Conservation (phyloP, 2,888 invertebrate genomes). For the Eupithecia tripunctaria region DNA sequence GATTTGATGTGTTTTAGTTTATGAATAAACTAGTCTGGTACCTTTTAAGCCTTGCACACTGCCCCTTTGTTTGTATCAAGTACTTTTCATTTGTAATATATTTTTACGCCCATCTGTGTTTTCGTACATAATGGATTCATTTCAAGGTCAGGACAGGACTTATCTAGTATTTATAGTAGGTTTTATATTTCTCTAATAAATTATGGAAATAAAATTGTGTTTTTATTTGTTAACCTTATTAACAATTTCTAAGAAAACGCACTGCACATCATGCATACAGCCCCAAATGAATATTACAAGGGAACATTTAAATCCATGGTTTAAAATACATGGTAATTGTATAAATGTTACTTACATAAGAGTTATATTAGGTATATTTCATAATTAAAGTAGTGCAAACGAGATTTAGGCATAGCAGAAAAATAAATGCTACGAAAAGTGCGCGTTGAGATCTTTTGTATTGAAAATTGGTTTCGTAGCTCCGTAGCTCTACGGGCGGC, state of each 20-base stretch:
- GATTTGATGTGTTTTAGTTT: not conserved
- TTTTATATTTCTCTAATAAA: not conserved
- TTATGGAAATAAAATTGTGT: not conserved
- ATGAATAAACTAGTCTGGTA: not conserved
- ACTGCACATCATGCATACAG: not conserved
- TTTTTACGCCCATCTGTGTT: not conserved
- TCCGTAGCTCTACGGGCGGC: not conserved
- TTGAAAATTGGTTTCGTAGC: not conserved
- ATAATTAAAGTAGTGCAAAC: not conserved
- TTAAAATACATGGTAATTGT: not conserved
- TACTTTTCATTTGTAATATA: not conserved
- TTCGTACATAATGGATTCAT: not conserved
- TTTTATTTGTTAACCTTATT: not conserved
- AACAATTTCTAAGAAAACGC: not conserved
- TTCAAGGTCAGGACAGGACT: not conserved
- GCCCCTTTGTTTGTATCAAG: no score
- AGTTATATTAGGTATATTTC: no score
- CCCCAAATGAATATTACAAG: not conserved
- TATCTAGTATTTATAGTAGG: conserved; percentile 4
- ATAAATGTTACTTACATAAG: not conserved
- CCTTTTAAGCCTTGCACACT: not conserved
- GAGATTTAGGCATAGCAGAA: not conserved
- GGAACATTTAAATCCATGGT: not conserved
- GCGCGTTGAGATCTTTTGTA: conserved; percentile 22
- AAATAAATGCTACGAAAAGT: conserved; percentile 9